These are phyloP conservation scores for Argentina silus DNA, from an alignment of 2,797 vertebrate genomes.

Conservation along the genomic window DNA sequence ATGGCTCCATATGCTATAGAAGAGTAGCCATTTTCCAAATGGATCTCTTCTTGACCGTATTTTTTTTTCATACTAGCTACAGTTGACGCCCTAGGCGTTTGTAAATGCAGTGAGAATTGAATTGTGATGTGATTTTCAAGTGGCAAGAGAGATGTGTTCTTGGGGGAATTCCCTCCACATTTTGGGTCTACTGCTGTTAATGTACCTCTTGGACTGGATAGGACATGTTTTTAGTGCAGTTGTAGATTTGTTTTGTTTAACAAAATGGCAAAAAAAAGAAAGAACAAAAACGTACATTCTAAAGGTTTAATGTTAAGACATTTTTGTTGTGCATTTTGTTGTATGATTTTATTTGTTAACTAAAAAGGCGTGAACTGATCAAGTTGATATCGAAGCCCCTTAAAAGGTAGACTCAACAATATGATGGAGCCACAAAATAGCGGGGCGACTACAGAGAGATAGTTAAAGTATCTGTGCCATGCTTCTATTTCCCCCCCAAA, in stretches of 20 bases:
- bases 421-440: neutral
- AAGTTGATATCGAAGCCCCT: neutral
- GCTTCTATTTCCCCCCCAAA: too few relatives aligned
- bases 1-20: neutral
- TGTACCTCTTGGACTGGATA: slow-evolving; percentile 46
- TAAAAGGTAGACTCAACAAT: neutral
- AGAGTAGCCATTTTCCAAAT: neutral
- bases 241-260: slow-evolving; percentile 54
- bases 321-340: neutral
- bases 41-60: slow-evolving; percentile 23
- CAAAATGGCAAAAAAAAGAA: neutral
- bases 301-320: neutral
- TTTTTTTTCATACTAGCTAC: slow-evolving; percentile 61
- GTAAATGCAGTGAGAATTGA: slow-evolving; percentile 51
- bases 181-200: slow-evolving; percentile 55
- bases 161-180: slow-evolving; percentile 44
- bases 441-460: neutral
- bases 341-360: neutral
- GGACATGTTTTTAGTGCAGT: slow-evolving; percentile 64
- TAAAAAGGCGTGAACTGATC: neutral
- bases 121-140: slow-evolving; percentile 46
- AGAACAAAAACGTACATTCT: neutral
- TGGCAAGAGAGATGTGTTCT: slow-evolving; percentile 42
- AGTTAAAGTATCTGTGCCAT: neutral
- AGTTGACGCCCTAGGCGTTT: slow-evolving; percentile 50